These are phyloP conservation scores for Coracias cyanogaster DNA, from an alignment of 2,797 vertebrate species.

Conservation along the genomic window DNA sequence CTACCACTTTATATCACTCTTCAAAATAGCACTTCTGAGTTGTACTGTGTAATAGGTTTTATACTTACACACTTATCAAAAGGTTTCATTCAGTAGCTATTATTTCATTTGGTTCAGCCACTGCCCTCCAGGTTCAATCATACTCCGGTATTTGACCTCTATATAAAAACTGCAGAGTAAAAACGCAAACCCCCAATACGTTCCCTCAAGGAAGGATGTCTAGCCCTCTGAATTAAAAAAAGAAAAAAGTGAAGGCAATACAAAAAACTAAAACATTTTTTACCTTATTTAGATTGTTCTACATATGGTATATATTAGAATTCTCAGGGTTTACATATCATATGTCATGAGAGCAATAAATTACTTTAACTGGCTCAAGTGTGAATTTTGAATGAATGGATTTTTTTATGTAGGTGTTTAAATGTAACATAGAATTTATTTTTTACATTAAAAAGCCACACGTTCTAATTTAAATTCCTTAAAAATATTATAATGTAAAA, in stretches of 20 bases:
- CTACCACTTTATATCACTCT: neutral
- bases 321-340: neutral
- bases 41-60: neutral
- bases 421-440: neutral
- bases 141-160: neutral
- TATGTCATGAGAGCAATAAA: neutral
- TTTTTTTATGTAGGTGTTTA: neutral
- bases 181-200: accelerated
- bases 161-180: neutral
- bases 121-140: neutral
- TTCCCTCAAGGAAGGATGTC: neutral
- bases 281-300: neutral
- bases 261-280: neutral
- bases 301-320: neutral
- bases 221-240: neutral
- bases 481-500: neutral
- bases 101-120: neutral
- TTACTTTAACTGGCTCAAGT: neutral
- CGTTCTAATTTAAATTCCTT: neutral
- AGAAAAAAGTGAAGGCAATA: neutral
- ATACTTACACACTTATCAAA: neutral
- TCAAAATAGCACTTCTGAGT: neutral
- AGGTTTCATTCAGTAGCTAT: neutral
- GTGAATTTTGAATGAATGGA: neutral
- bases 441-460: neutral